phyloP scores from a whole-genome alignment of 1,140 invertebrate genomes.

The Protaetia brevitarsis region DNA sequence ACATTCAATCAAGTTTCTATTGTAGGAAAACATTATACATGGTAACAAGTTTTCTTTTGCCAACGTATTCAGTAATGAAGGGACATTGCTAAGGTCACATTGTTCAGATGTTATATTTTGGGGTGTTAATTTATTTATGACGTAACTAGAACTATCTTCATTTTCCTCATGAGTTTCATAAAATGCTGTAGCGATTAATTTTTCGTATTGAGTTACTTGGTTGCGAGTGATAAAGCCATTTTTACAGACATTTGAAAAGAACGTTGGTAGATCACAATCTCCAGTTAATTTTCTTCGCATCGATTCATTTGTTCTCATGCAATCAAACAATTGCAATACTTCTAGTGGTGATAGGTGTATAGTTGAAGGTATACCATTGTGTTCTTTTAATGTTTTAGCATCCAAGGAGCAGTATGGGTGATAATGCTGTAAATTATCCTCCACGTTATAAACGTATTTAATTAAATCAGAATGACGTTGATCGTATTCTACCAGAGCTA shows the following conservation, averaged over 20 bases:
- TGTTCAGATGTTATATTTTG: background rate
- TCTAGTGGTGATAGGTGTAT: slow-evolving; percentile 30
- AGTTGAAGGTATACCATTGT: slow-evolving; percentile 27
- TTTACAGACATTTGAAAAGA: slow-evolving; percentile 14
- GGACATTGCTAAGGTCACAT: background rate
- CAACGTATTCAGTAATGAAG: slow-evolving; percentile 25
- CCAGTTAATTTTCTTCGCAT: slow-evolving; percentile 8
- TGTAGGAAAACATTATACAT: slow-evolving; percentile 33
- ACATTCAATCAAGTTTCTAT: slow-evolving; percentile 27
- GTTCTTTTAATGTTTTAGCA: background rate
- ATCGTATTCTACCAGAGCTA: slow-evolving; percentile 28
- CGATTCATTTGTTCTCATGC: slow-evolving; percentile 20
- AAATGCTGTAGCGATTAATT: slow-evolving; percentile 10
- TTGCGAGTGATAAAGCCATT: slow-evolving; percentile 29
- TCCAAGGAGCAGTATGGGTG: slow-evolving; percentile 29
- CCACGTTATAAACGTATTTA: slow-evolving; percentile 29
- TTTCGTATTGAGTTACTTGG: slow-evolving; percentile 26
- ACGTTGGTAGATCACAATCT: background rate
- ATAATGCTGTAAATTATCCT: slow-evolving; percentile 20
- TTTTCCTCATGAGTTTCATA: slow-evolving; percentile 13
- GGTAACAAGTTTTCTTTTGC: slow-evolving; percentile 31
- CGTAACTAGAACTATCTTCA: background rate
- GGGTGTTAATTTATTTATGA: background rate
- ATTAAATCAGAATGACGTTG: slow-evolving; percentile 33
- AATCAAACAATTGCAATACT: slow-evolving; percentile 29